Percentiles rank a stretch among this genome's conserved stretches.
Conservation (phyloP, 2,888 invertebrate species). For the Troides aeacus region DNA sequence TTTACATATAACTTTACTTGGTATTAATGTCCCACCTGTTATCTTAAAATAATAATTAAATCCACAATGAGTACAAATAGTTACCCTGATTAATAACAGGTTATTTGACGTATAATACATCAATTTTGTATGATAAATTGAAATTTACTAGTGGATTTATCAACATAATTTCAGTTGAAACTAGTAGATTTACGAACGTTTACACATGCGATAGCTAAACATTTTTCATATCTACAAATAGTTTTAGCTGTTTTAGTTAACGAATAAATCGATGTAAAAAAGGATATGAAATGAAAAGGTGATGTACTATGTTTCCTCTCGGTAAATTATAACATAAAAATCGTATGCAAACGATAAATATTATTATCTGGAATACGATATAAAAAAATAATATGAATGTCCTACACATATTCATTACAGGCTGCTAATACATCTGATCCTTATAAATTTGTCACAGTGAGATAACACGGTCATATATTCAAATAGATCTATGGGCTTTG, state of each 20-base stretch:
- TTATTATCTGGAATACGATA: too few relatives aligned
- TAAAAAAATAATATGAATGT: too few relatives aligned
- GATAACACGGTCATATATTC: conserved; percentile 25
- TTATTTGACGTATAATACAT: too few relatives aligned
- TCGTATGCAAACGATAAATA: too few relatives aligned
- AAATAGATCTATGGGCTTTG: conserved; percentile 17
- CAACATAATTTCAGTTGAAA: background rate
- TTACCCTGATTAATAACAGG: too few relatives aligned
- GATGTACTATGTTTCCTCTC: background rate
- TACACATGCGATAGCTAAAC: background rate
- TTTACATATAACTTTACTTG: too few relatives aligned
- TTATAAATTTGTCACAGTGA: conserved; percentile 10
- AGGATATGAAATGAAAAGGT: too few relatives aligned
- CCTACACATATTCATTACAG: background rate
- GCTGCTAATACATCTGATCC: conserved; percentile 3
- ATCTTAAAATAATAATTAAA: too few relatives aligned
- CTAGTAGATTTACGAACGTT: background rate
- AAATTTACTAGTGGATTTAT: background rate
- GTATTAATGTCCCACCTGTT: too few relatives aligned
- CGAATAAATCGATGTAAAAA: too few relatives aligned
- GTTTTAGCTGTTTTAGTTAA: too few relatives aligned
- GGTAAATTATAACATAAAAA: background rate
- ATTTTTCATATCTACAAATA: background rate
- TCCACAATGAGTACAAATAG: too few relatives aligned
- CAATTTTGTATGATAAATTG: background rate